Evolutionary conservation across 2,888 invertebrate species (phyloP).

Genomic region (Agrochola circellaris): DNA sequence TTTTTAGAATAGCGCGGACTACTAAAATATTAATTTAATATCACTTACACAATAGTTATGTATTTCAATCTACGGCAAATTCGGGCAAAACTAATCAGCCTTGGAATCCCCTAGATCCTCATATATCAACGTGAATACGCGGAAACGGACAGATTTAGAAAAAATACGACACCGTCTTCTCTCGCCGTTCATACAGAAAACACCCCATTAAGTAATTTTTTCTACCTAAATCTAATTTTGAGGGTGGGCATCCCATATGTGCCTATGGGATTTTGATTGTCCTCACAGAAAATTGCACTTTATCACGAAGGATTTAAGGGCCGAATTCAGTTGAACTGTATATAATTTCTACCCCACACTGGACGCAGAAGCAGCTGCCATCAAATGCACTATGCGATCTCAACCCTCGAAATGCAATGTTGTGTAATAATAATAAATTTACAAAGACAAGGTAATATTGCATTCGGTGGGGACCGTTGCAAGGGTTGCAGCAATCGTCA

Average conservation of each 20-base stretch:
- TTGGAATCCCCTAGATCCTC: slow-evolving; percentile 63
- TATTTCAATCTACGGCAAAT: slow-evolving; percentile 50
- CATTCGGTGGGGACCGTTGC: slow-evolving; percentile 74
- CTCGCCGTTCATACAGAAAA: slow-evolving; percentile 86
- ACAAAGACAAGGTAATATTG: slow-evolving; percentile 85
- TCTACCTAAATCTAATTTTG: slow-evolving; percentile 87
- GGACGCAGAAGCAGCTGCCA: slow-evolving; percentile 83
- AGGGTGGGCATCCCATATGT: slow-evolving; percentile 88
- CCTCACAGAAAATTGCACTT: slow-evolving; percentile 63
- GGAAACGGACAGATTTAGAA: slow-evolving; percentile 75
- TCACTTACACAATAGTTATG: slow-evolving; percentile 28
- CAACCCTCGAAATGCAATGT: slow-evolving; percentile 86
- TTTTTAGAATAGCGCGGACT: slow-evolving; percentile 3
- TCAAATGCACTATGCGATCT: slow-evolving; percentile 83
- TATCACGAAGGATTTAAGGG: slow-evolving; percentile 56
- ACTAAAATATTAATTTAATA: slow-evolving; percentile 45
- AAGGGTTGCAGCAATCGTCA: slow-evolving; percentile 85
- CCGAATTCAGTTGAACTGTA: slow-evolving; percentile 61
- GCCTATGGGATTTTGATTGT: slow-evolving; percentile 80
- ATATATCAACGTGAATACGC: slow-evolving; percentile 72
- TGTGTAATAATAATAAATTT: slow-evolving; percentile 89
- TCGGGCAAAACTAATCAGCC: slow-evolving; percentile 62
- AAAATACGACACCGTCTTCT: slow-evolving; percentile 76
- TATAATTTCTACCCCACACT: slow-evolving; percentile 70
- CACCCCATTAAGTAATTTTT: slow-evolving; percentile 90